phyloP scores from a whole-genome alignment of 2,113 vertebrate genomes.

The Trachemys scripta region DNA sequence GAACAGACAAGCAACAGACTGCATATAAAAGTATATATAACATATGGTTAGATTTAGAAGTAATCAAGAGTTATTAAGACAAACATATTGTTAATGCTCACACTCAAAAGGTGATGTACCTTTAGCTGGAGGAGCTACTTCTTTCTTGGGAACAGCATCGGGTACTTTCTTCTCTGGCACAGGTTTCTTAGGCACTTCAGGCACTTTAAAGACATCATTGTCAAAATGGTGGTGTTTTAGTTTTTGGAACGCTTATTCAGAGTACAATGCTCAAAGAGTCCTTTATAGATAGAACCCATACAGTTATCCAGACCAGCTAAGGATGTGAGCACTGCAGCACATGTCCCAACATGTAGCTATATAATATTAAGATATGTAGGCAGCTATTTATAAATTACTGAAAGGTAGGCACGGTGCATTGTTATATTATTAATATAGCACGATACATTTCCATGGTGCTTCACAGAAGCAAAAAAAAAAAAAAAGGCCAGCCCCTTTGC shows the following conservation, averaged over 20 bases:
- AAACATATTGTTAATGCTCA: background rate
- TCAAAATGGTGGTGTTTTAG: slow-evolving; percentile 62
- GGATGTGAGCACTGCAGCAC: background rate
- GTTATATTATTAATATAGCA: background rate
- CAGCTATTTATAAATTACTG: background rate
- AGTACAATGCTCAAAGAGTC: slow-evolving; percentile 55
- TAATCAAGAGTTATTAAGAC: background rate
- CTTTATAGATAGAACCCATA: background rate
- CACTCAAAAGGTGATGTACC: slow-evolving; percentile 69
- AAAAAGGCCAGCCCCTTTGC: background rate
- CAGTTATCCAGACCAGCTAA: background rate
- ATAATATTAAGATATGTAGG: background rate
- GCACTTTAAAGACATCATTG: slow-evolving; percentile 79
- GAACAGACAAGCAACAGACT: background rate
- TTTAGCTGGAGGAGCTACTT: slow-evolving; percentile 75
- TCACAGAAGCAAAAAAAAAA: background rate
- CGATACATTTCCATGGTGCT: background rate
- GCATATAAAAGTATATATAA: background rate
- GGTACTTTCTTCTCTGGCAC: slow-evolving; percentile 82
- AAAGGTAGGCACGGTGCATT: background rate
- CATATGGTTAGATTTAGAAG: background rate
- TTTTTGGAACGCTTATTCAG: slow-evolving; percentile 15
- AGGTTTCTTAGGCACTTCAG: slow-evolving; percentile 82
- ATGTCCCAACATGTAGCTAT: background rate
- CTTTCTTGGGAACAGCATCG: slow-evolving; percentile 74